Percentiles rank a stretch among this genome's conserved stretches.
These are phyloP conservation scores for Ptychochromis oligacanthus DNA, from an alignment of 2,113 vertebrate genomes.

Conservation along the genomic window DNA sequence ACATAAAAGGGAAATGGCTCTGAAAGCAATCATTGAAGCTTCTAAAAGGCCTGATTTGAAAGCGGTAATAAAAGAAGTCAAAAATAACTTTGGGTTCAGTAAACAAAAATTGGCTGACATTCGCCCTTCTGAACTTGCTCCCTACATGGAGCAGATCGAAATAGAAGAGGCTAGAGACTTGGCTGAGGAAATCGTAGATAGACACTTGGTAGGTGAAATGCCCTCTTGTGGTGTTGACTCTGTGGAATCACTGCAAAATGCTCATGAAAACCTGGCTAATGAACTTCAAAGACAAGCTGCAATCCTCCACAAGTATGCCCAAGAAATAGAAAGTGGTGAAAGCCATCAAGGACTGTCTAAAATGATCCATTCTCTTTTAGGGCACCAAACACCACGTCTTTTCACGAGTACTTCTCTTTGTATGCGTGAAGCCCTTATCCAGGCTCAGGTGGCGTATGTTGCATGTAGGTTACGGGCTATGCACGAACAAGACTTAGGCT, in stretches of 20 bases:
- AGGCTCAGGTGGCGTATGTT: constrained; percentile 91
- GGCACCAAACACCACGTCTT: constrained; percentile 67
- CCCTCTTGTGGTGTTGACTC: constrained; percentile 65
- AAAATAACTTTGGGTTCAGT: constrained; percentile 74
- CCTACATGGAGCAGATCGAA: constrained; percentile 77
- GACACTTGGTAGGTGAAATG: constrained; percentile 63
- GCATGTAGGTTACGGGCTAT: constrained; percentile 86
- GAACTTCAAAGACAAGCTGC: constrained; percentile 88
- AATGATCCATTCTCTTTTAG: constrained; percentile 78
- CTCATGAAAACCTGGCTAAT: constrained; percentile 84
- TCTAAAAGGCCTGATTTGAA: constrained; percentile 83
- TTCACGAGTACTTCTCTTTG: constrained; percentile 82
- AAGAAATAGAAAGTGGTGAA: constrained; percentile 80
- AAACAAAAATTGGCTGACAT: constrained; percentile 71
- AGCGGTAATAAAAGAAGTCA: constrained; percentile 82
- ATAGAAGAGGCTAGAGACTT: constrained; percentile 70
- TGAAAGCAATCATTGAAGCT: constrained; percentile 82
- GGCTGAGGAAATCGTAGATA: constrained; percentile 73
- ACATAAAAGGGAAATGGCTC: constrained; percentile 83
- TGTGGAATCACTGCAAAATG: constrained; percentile 76
- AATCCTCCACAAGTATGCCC: constrained; percentile 83
- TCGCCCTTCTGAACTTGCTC: constrained; percentile 71
- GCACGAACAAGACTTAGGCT: constrained; percentile 83
- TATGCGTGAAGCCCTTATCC: constrained; percentile 90
- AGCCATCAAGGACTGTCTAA: constrained; percentile 81